These are phyloP conservation scores for Agapornis canus DNA, from an alignment of 2,797 vertebrate genomes.

Conservation along the genomic window DNA sequence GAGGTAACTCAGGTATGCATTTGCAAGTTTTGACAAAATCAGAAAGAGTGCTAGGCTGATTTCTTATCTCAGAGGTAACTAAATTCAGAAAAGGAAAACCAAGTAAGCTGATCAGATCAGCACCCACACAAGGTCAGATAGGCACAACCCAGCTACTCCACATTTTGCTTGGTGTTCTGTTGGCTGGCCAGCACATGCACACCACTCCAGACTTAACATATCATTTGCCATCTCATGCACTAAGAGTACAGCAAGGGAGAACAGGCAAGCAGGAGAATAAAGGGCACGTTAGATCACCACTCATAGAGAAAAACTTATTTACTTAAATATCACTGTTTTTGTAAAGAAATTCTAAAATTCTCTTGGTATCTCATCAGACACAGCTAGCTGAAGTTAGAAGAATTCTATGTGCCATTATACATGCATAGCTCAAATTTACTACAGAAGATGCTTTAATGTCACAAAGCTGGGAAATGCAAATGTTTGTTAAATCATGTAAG, in stretches of 20 bases:
- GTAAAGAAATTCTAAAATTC: neutral
- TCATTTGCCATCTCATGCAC: neutral
- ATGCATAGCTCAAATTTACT: neutral
- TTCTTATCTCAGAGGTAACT: neutral
- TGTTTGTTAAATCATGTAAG: neutral
- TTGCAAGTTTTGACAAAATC: neutral
- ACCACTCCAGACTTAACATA: neutral
- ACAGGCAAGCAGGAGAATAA: neutral
- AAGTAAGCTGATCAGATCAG: neutral
- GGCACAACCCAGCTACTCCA: neutral
- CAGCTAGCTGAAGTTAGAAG: neutral
- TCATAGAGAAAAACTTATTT: neutral
- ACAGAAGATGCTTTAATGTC: neutral
- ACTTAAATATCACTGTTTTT: rapidly evolving
- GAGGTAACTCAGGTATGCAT: neutral
- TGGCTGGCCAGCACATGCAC: neutral
- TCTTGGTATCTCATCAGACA: neutral
- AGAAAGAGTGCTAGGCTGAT: neutral
- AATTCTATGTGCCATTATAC: neutral
- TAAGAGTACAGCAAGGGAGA: neutral
- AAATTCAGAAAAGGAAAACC: neutral
- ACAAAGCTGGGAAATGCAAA: neutral
- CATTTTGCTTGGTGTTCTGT: neutral
- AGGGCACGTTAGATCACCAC: neutral
- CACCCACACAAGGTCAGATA: neutral